Percentiles rank a stretch among this genome's conserved stretches.
These are phyloP conservation scores for Tetrapedia diversipes DNA, from an alignment of 2,888 invertebrate species.

Conservation along the genomic window DNA sequence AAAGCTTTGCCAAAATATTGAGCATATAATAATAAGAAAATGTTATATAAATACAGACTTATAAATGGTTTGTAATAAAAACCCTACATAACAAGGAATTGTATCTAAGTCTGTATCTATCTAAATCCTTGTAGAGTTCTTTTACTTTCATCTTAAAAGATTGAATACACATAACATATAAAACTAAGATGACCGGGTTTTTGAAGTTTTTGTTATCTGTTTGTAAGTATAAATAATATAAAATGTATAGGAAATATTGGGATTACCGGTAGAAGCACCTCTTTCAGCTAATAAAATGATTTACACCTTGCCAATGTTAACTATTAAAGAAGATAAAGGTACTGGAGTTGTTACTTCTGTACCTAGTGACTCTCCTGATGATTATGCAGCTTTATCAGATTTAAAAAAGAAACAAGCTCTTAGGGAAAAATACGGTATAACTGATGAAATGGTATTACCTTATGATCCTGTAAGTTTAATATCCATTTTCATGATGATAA, in stretches of 20 bases:
- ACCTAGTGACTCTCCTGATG: conserved; percentile 99
- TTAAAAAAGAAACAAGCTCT: conserved; percentile 97
- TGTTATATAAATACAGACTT: too few relatives aligned
- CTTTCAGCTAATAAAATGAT: conserved; percentile 92
- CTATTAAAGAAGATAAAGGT: conserved; percentile 98
- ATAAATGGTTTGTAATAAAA: too few relatives aligned
- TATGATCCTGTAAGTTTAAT: conserved; percentile 85
- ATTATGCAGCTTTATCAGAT: conserved; percentile 97
- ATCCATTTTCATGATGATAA: not conserved
- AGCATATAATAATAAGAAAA: too few relatives aligned
- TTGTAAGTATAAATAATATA: conserved; percentile 4
- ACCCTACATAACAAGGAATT: too few relatives aligned
- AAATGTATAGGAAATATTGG: conserved; percentile 88
- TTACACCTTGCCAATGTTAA: conserved; percentile 98
- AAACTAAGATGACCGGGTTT: too few relatives aligned
- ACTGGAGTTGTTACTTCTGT: conserved; percentile 99
- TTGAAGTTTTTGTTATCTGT: too few relatives aligned
- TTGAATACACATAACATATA: too few relatives aligned
- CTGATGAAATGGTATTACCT: conserved; percentile 90
- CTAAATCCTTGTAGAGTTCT: too few relatives aligned
- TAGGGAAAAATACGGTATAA: conserved; percentile 95
- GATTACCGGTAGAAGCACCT: conserved; percentile 92
- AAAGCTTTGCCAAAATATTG: too few relatives aligned
- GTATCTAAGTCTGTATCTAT: too few relatives aligned
- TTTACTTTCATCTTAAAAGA: too few relatives aligned